A percentile compares a stretch with the other conserved stretches of the same genome.
phyloP scores from a whole-genome alignment of 2,797 vertebrate species.

The Lindbergichthys nudifrons region DNA sequence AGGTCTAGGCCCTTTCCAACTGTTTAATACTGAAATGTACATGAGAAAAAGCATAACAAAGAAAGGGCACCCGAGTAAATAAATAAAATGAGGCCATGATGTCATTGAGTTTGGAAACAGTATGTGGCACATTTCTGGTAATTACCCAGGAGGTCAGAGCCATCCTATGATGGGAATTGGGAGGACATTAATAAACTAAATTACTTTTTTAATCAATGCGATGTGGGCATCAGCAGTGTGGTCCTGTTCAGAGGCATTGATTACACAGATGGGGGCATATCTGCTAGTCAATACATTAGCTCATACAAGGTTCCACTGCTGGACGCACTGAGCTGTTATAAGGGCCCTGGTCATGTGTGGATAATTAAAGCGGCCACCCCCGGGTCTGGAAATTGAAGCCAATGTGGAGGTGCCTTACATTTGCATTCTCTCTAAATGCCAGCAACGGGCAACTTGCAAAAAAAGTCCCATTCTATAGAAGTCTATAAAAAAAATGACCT shows the following conservation, averaged over 20 bases:
- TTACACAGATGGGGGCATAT: slow-evolving; percentile 11
- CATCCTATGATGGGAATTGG: background rate
- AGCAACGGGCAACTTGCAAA: too few species aligned
- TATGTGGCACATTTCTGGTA: background rate
- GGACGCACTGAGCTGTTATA: background rate
- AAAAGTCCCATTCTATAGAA: too few species aligned
- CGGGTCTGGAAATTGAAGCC: too few species aligned
- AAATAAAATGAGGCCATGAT: background rate
- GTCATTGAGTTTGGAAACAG: background rate
- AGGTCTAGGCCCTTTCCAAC: too few species aligned
- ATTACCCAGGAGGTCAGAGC: background rate
- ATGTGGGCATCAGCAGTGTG: slow-evolving; percentile 2
- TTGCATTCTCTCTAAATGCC: too few species aligned
- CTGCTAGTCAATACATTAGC: slow-evolving; percentile 3
- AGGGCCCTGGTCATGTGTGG: too few species aligned
- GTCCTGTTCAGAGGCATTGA: slow-evolving; percentile 16
- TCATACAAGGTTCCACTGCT: background rate
- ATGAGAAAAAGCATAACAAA: background rate
- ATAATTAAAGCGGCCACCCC: too few species aligned
- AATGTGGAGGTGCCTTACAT: too few species aligned
- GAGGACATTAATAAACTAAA: slow-evolving; percentile 27
- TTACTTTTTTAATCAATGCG: slow-evolving; percentile 36
- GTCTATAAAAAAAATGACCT: too few species aligned
- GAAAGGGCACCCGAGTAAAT: background rate
- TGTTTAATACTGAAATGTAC: background rate